Percentiles rank a stretch among this genome's conserved stretches.
phyloP scores from a whole-genome alignment of 2,113 vertebrate species.

The Hippocampus mohnikei region DNA sequence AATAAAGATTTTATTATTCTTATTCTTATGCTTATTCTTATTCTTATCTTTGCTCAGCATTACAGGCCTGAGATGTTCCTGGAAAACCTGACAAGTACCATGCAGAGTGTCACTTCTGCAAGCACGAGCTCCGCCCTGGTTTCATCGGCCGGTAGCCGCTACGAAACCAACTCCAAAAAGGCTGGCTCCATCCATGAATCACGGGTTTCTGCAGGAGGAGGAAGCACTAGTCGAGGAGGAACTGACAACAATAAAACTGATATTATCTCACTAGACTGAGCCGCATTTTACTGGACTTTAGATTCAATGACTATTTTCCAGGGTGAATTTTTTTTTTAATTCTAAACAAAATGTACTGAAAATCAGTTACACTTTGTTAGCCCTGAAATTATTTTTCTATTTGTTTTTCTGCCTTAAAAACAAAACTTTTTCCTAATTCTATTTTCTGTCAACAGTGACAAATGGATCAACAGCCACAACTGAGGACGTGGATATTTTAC shows the following conservation, averaged over 20 bases:
- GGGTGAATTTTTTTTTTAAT: conserved; percentile 2
- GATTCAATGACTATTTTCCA: conserved; percentile 6
- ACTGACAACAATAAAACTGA: conserved; percentile 74
- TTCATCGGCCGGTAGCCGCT: conserved; percentile 79
- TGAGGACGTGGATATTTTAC: neutral
- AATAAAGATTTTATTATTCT: no score
- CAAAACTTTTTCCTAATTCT: neutral
- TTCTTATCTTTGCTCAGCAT: conserved; percentile 68
- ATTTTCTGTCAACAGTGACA: neutral
- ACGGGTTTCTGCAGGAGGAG: conserved; percentile 77
- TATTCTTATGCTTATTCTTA: no score
- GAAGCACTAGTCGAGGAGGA: conserved; percentile 35
- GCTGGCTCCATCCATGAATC: conserved; percentile 78
- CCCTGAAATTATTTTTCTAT: neutral
- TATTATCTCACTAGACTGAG: conserved; percentile 90
- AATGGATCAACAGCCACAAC: neutral
- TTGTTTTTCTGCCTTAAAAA: neutral
- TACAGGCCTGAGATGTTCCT: conserved; percentile 95
- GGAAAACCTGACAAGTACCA: conserved; percentile 87
- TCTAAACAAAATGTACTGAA: neutral
- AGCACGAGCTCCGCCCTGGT: conserved; percentile 78
- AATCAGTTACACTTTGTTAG: neutral
- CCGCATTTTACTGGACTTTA: conserved; percentile 7
- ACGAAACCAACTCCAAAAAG: conserved; percentile 67
- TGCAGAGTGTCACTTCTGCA: conserved; percentile 76